Base-by-base conservation (phyloP, 2,113 vertebrate genomes). In the Stigmatopora argus region DNA sequence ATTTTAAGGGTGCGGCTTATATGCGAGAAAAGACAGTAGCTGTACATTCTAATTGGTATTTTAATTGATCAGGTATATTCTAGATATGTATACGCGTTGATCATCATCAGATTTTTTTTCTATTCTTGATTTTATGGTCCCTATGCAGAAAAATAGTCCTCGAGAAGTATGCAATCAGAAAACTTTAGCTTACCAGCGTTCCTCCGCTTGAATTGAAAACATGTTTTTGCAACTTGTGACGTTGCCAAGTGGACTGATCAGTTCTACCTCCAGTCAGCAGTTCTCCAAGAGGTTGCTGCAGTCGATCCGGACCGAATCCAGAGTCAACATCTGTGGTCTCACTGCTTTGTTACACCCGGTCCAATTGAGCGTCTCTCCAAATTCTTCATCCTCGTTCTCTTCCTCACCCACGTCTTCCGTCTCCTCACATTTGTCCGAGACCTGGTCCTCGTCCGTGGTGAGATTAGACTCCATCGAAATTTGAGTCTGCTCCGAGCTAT, bases 261-360 rank as follows among this genome's bases (percentile, higher is more conserved):
- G 19, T 53, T 23, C 18, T 9, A 52, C 19, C 11, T 53, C 6
- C 31, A 14, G 15, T 56, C 53, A 56, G 14, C 13, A 8, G n/a
- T 70, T 77, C 57, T 83, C 72, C 66, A 84, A 82, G n/a, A 89
- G 77, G 65, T 79, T 69, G 41, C 71, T 82, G 69, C 90, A 90
- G 78, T 89, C 81, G 4, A 92, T 89, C 80, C 87, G 91, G 18
- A 92, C 90, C 0, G 78, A 62, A 26, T 90, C 90, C 45, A 92
- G 76, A 21, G 90, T 91, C 67, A 92, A 60, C 62, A 81, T 64
- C 48, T 19, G 38, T 19, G 13, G 9, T 15, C 65, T 15, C 61
- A 80, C 18, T 0, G 78, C 66, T 2, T 85, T 82, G 0, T 59
- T 53, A 51, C 85, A 78, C 21, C 77, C 47, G 62, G 71, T 85